Evolutionary conservation across 2,888 invertebrate genomes (phyloP), one percentile per base, ranked within the genome.

Genomic region (Colletes collaris): DNA sequence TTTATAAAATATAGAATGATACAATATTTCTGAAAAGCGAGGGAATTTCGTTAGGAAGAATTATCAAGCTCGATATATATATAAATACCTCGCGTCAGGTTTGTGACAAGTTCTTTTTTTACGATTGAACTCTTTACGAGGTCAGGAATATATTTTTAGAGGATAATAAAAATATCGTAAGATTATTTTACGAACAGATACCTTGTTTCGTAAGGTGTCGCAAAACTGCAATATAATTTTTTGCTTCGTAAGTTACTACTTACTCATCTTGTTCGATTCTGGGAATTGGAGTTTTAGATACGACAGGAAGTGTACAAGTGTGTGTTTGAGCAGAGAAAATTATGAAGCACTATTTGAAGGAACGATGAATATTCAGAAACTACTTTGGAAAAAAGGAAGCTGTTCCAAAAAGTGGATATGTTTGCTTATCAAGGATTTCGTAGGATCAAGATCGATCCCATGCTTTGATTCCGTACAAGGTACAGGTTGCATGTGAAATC

Each of bases 171-270:
- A 53, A 8, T 7, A 13, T 27, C n/a, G 49, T 0, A 8, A 27
- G 19, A 62, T 19, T 11, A 27, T 62, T 53, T 19, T 16, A 40
- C 19, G 4, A 13, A 27, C 27, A n/a, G 44, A 55, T 53, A 53
- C 55, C 37, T 65, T 16, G 55, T 27, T 40, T 11, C 4, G 37
- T 65, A 44, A 55, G 55, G 37, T 65, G 44, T 65, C 16, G 55
- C 55, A 11, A 44, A 4, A 4, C n/a, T 8, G 59, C 16, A 60
- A 60, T 60, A 60, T n/a, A 60, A 44, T 3, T 19, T 19, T 62
- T 62, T 16, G 60, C 8, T 4, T 37, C n/a, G 16, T 8, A 19
- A 7, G 59, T 19, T 60, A 19, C 19, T 19, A 3, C 19, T 16
- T 16, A 27, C 27, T 27, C 1, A 27, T 27, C 27, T 27, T 27